These are phyloP conservation scores for Drosophila persimilis DNA, from an alignment of 1,140 invertebrate genomes.

Conservation along the genomic window DNA sequence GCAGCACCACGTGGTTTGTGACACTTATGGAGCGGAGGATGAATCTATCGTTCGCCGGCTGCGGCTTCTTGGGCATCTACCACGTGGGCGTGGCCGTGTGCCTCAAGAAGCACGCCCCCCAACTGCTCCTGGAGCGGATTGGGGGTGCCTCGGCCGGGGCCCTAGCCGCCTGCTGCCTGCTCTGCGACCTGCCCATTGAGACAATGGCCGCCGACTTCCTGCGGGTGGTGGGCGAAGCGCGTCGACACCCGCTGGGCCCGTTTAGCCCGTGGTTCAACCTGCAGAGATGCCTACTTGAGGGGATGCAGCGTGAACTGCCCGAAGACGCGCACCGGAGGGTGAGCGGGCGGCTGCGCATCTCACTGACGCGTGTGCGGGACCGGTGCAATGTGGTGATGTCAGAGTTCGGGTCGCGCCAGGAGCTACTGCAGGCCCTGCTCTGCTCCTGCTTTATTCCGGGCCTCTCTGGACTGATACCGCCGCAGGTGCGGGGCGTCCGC, in stretches of 20 bases:
- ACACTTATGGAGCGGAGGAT: constrained; percentile 66
- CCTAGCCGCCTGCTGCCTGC: constrained; percentile 95
- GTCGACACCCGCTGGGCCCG: constrained; percentile 93
- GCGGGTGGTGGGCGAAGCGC: constrained; percentile 92
- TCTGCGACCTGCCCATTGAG: constrained; percentile 97
- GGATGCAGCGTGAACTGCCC: constrained; percentile 93
- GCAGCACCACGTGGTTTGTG: neutral
- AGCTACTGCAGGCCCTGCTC: constrained; percentile 95
- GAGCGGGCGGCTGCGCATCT: constrained; percentile 95
- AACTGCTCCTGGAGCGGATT: constrained; percentile 95
- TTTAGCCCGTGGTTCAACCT: constrained; percentile 98
- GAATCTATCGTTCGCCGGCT: constrained; percentile 99
- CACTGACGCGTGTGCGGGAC: constrained; percentile 96
- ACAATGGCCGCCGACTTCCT: constrained; percentile 94
- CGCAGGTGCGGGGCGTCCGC: constrained; percentile 93
- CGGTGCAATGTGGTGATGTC: constrained; percentile 97
- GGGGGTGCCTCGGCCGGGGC: constrained; percentile 98
- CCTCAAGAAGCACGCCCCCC: constrained; percentile 97
- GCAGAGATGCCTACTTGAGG: constrained; percentile 92
- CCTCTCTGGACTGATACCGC: constrained; percentile 96
- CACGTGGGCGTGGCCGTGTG: constrained; percentile 98
- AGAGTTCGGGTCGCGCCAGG: constrained; percentile 94
- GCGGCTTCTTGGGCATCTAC: constrained; percentile 99
- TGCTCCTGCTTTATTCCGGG: constrained; percentile 98
- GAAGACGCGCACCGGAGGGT: constrained; percentile 95